These are phyloP conservation scores for Sarcophaga peregrina DNA, from an alignment of 1,140 invertebrate genomes.

Conservation along the genomic window DNA sequence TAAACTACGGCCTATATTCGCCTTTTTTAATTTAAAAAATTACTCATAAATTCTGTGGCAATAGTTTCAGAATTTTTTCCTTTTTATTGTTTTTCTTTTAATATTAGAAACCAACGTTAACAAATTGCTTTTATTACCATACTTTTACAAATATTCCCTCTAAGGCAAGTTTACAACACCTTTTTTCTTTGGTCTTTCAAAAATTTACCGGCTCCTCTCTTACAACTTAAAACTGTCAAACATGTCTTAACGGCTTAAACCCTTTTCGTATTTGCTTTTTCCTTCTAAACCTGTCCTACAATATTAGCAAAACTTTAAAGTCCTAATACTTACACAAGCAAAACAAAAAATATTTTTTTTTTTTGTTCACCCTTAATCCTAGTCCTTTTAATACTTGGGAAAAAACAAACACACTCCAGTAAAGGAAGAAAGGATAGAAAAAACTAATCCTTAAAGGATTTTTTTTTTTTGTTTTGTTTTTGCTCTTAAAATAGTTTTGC, in stretches of 20 bases:
- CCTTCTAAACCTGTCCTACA: neutral
- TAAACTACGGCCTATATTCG: too few species aligned
- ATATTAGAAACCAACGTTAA: neutral
- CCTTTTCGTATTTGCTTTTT: neutral
- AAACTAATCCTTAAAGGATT: too few species aligned
- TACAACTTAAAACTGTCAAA: neutral
- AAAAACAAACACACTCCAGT: neutral
- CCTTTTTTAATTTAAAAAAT: too few species aligned
- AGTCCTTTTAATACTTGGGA: neutral
- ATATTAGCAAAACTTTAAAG: slow-evolving; percentile 1
- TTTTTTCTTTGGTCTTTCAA: neutral
- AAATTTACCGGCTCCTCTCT: neutral
- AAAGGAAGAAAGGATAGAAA: too few species aligned
- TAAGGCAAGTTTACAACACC: neutral
- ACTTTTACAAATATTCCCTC: neutral
- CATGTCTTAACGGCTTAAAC: neutral
- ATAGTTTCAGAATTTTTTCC: too few species aligned
- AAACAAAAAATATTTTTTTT: neutral
- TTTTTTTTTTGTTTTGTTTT: too few species aligned
- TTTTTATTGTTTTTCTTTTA: too few species aligned
- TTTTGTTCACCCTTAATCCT: slow-evolving; percentile 3
- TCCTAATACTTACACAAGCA: neutral
- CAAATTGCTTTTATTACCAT: neutral
- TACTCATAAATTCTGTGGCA: too few species aligned
- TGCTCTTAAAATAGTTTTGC: too few species aligned